Evolutionary conservation across 1,140 invertebrate genomes (phyloP), one percentile per base, ranked within the genome.

Genomic region (Penaeus indicus): DNA sequence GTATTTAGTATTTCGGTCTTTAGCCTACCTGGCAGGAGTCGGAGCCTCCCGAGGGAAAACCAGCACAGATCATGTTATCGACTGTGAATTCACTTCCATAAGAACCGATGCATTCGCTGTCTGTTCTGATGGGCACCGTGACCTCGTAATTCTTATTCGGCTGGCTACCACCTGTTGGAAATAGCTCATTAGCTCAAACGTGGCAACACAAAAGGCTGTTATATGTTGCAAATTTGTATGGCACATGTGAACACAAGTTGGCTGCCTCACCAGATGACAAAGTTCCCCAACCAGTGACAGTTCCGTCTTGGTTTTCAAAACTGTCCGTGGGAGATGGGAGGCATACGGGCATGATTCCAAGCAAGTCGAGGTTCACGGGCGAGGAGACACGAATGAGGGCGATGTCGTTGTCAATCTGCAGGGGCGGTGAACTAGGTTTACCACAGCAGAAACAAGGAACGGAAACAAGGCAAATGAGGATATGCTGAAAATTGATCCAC

Each of bases 121-220:
- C 91, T 25, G 91, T 90, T 91, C 95, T 94, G 19, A 95, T 93
- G 5, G 95, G 95, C 7, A 95, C 93, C 84, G 93, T 92, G 11
- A 95, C 95, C 92, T 95, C 94, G 1, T 94, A 92, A 25, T 95
- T 92, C 83, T 75, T 3, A 25, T 22, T 7, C 1, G 72, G 72
- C 16, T 75, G 42, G 27, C 4, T 5, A 25, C n/a, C n/a, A 7
- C 27, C 42, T 21, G 16, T 38, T 75, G n/a, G 25, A 75, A 72
- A 42, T 2, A 13, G 11, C 10, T 54, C 5, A 11, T 11, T 0
- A 13, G 54, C 16, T 54, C 54, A 16, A 54, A 16, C 16, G 1
- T 2, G 54, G 54, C 16, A 16, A 16, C 54, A 54, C 54, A 54
- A 54, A 54, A 54, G 38, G 8, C 5, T 75, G 0, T 3, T n/a